Conservation (phyloP, 2,113 vertebrate species). For the Lontra canadensis region DNA sequence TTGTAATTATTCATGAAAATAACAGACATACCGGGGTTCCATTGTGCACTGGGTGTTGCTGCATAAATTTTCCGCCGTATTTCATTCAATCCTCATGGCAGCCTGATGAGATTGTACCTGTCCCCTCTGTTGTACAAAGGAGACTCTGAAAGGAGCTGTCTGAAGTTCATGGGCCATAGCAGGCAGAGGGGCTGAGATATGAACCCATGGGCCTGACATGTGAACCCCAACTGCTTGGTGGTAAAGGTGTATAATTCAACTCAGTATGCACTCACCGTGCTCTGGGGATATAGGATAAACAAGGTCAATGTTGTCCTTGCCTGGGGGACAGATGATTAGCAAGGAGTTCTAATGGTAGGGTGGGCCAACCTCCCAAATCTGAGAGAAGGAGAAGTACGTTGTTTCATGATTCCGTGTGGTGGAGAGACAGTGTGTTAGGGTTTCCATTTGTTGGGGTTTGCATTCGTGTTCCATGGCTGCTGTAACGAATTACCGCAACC, state of each 20-base stretch:
- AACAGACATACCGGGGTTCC: accelerated
- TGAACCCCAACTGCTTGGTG: background rate
- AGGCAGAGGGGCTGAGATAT: background rate
- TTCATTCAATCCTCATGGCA: background rate
- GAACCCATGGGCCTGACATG: too few relatives aligned
- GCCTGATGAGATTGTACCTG: background rate
- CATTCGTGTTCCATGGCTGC: background rate
- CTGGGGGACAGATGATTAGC: background rate
- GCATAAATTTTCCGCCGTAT: background rate
- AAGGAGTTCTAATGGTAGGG: background rate
- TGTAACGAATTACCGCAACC: background rate
- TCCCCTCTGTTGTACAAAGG: too few relatives aligned
- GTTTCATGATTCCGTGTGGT: background rate
- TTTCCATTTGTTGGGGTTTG: background rate
- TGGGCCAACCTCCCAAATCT: background rate
- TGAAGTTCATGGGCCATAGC: background rate
- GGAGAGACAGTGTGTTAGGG: background rate
- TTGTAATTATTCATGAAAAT: background rate
- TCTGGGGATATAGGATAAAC: background rate
- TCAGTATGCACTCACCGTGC: accelerated
- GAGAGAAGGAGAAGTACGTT: background rate
- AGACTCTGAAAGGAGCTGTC: background rate
- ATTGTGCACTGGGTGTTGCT: background rate
- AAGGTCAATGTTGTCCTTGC: background rate
- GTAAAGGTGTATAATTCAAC: background rate